Evolutionary conservation across 2,888 invertebrate genomes (phyloP).

Genomic region (Chymomyza procnemis): DNA sequence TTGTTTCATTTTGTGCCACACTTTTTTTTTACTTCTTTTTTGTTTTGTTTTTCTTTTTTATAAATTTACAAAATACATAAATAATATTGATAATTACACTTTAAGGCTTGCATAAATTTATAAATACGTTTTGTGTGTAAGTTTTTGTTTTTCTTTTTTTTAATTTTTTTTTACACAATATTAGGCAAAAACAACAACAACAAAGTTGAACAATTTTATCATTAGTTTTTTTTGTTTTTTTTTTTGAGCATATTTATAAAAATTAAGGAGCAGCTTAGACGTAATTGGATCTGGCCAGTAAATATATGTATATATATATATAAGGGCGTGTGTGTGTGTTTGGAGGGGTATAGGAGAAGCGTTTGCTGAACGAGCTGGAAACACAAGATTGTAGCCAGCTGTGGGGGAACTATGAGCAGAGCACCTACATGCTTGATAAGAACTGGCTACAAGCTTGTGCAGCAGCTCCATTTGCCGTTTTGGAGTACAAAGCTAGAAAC

Average conservation of each 20-base stretch:
- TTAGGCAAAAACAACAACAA: slow-evolving; percentile 16
- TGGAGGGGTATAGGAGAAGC: background rate
- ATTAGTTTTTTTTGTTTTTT: too few species aligned
- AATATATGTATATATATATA: slow-evolving; percentile 2
- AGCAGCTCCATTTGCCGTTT: too few species aligned
- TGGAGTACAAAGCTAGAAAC: background rate
- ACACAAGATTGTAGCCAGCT: too few species aligned
- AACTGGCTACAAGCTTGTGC: too few species aligned
- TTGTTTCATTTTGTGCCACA: slow-evolving; percentile 24
- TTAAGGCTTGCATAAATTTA: background rate
- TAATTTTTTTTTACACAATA: background rate
- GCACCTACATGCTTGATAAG: too few species aligned
- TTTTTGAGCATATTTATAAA: slow-evolving; percentile 30
- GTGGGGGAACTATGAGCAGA: too few species aligned
- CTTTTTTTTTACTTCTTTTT: slow-evolving; percentile 11
- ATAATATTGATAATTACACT: slow-evolving; percentile 11
- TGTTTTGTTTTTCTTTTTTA: slow-evolving; percentile 15
- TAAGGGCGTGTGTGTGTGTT: background rate
- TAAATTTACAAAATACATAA: slow-evolving; percentile 22
- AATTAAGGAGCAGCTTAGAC: slow-evolving; percentile 4
- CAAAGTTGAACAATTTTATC: slow-evolving; percentile 31
- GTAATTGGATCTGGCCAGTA: slow-evolving; percentile 1
- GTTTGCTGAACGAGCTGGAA: too few species aligned
- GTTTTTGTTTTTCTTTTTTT: background rate
- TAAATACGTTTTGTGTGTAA: background rate